A percentile compares a stretch with the other conserved stretches of the same genome.
phyloP scores from a whole-genome alignment of 2,888 invertebrate genomes.

The Chromoteleia sp. region DNA sequence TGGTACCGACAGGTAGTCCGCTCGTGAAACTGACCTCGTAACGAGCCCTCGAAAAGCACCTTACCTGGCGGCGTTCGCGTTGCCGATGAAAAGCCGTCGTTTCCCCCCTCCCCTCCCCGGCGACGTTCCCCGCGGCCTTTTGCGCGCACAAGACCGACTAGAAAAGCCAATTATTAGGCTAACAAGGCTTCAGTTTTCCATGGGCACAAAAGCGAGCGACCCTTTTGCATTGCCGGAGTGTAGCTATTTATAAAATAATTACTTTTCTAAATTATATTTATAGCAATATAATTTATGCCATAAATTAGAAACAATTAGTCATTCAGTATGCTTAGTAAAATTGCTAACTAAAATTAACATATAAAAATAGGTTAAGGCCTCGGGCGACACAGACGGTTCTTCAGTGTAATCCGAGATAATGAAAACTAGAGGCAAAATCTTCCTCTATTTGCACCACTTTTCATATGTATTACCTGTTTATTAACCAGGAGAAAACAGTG shows the following conservation, averaged over 20 bases:
- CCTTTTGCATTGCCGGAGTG: conserved; percentile 45
- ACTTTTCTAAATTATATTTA: conserved; percentile 67
- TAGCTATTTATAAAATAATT: conserved; percentile 66
- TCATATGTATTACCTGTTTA: conserved; percentile 14
- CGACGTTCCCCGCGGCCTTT: conserved; percentile 18
- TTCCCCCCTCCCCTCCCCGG: not conserved
- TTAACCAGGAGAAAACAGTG: not conserved
- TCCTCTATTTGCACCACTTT: not conserved
- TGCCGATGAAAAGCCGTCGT: conserved; percentile 57
- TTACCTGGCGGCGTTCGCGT: conserved; percentile 48
- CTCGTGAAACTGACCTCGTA: conserved; percentile 58
- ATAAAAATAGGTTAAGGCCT: not conserved
- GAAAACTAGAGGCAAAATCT: conserved; percentile 11
- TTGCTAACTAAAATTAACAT: conserved; percentile 1
- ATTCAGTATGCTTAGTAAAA: too few relatives aligned
- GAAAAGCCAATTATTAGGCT: conserved; percentile 63
- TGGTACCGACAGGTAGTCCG: conserved; percentile 65
- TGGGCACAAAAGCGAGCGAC: conserved; percentile 60
- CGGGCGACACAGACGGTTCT: not conserved
- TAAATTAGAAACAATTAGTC: too few relatives aligned
- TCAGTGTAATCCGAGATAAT: conserved; percentile 11
- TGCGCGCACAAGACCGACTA: conserved; percentile 28
- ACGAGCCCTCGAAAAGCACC: conserved; percentile 51
- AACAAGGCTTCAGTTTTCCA: conserved; percentile 62
- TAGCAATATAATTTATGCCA: too few relatives aligned